These are phyloP conservation scores for Drosophila erecta DNA, from an alignment of 1,140 invertebrate species.

Conservation along the genomic window DNA sequence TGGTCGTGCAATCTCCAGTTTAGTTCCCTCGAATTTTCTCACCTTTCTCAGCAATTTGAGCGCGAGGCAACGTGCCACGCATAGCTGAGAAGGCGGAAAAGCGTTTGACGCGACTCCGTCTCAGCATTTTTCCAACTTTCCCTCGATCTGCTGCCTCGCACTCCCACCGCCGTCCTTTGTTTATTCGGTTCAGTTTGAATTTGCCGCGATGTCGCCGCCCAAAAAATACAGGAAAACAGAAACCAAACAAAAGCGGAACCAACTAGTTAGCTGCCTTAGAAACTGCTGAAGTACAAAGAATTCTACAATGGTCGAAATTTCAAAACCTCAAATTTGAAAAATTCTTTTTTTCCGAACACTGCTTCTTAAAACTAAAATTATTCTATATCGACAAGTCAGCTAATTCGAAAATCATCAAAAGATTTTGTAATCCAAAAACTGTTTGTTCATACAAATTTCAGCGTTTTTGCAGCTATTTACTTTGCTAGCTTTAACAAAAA, in stretches of 20 bases:
- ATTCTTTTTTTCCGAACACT: no score
- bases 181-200: slow-evolving; percentile 43
- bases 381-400: no score
- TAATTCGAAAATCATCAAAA: no score
- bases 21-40: slow-evolving; percentile 54
- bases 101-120: slow-evolving; percentile 38
- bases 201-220: slow-evolving; percentile 37
- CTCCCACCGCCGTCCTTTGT: slow-evolving; percentile 18
- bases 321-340: no score
- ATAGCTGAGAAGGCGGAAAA: slow-evolving; percentile 54
- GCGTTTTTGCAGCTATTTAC: no score
- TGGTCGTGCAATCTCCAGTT: slow-evolving; percentile 37
- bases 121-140: background rate
- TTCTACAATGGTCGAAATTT: background rate
- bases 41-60: slow-evolving; percentile 50
- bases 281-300: slow-evolving; percentile 28
- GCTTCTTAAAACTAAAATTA: no score
- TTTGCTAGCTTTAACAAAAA: background rate
- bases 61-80: slow-evolving; percentile 45
- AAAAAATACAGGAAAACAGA: slow-evolving; percentile 13
- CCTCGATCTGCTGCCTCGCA: background rate
- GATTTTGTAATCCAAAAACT: no score
- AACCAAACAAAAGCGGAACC: slow-evolving; percentile 39
- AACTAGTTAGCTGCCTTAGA: slow-evolving; percentile 42
- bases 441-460: no score